Base-by-base conservation (phyloP, 2,888 invertebrate genomes). In the Elysia crispata region DNA sequence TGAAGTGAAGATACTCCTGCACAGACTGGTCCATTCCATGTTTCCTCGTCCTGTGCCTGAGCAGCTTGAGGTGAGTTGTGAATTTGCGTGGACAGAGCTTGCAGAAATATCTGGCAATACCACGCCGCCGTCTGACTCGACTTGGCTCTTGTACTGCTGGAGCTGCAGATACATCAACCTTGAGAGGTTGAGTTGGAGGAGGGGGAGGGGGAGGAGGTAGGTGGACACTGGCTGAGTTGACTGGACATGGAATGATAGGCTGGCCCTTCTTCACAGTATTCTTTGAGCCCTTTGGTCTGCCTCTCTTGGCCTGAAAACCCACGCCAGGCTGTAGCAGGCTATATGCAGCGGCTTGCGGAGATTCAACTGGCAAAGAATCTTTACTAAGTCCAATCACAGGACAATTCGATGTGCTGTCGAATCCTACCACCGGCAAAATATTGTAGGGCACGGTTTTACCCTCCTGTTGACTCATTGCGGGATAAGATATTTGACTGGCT, bases 271-370 rank as follows among this genome's bases (percentile, higher is more conserved):
- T 77, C 3, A 25, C 18, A 23, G 73, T 41, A n/a, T 69, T 70
- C 64, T 70, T 75, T 15, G 66, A 73, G 8, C 70, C 60, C 49
- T 76, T 80, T 20, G 72, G 66, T 25, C 62, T 20, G n/a, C 62
- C 50, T n/a, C 80, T 49, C 33, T 73, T 80, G 31, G 76, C 80
- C 54, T 80, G 80, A 54, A 80, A 80, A 13, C 76, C 80, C 18
- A 76, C 18, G 28, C 73, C 80, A 41, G 80, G 80, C 23, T 76
- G 70, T 49, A 62, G 20, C 18, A 80, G 49, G 20, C 76, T 80
- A 66, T 80, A 72, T 8, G 31, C 11, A 25, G 70, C 5, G 5
- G 15, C 60, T 41, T 41, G 41, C 41, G 11, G 41, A 41, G 41
- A 6, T 11, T 41, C 11, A 6, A 3, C 41, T 6, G 41, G 41